phyloP scores from a whole-genome alignment of 2,797 vertebrate species.

The Thripadectes ignobilis region DNA sequence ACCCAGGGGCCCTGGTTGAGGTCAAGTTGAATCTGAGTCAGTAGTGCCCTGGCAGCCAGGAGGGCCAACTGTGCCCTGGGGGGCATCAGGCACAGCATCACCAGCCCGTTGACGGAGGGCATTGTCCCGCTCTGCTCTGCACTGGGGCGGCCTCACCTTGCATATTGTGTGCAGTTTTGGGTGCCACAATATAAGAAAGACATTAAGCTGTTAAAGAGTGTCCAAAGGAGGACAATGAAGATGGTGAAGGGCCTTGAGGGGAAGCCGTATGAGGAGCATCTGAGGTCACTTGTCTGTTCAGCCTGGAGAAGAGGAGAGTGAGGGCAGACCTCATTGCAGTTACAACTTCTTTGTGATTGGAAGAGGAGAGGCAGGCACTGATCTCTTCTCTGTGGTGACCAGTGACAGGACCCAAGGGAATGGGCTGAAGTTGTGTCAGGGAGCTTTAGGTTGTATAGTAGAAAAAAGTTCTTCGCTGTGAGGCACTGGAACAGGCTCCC shows the following conservation, averaged over 20 bases:
- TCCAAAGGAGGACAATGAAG: background rate
- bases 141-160: rapidly evolving
- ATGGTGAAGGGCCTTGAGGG: background rate
- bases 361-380: rapidly evolving
- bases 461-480: background rate
- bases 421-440: background rate
- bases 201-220: background rate
- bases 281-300: background rate
- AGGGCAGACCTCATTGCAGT: background rate
- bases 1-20: background rate
- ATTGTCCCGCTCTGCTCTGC: rapidly evolving
- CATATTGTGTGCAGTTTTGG: background rate
- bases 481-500: background rate
- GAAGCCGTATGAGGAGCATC: background rate
- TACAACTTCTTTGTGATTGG: background rate
- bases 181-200: background rate
- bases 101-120: background rate
- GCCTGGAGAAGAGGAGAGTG: background rate
- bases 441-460: background rate
- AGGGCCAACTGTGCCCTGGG: background rate
- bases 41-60: background rate
- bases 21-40: background rate
- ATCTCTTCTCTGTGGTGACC: background rate
- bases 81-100: background rate
- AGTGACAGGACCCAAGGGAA: background rate